Conservation (phyloP, 2,888 invertebrate species). For the Xanthostigma xanthostigma region DNA sequence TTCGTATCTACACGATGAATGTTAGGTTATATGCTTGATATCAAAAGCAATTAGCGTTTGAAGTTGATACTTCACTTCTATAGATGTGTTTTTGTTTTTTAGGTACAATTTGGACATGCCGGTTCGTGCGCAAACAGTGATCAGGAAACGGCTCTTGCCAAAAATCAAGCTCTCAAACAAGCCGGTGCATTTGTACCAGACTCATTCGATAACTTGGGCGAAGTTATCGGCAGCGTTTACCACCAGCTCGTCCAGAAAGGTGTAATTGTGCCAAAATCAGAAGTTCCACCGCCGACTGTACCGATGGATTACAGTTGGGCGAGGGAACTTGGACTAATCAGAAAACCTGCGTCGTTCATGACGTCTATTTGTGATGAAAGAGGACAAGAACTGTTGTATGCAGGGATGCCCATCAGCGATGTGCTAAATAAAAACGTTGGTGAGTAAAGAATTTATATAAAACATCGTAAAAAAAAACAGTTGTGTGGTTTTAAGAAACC, state of each 20-base stretch:
- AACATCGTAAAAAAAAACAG: too few relatives aligned
- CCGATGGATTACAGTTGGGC: conserved; percentile 99
- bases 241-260: conserved; percentile 63
- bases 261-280: conserved; percentile 71
- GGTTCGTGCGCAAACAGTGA: conserved; percentile 95
- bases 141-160: conserved; percentile 82
- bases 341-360: conserved; percentile 99
- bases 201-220: conserved; percentile 83
- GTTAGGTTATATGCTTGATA: too few relatives aligned
- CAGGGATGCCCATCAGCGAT: conserved; percentile 79
- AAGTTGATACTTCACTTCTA: too few relatives aligned
- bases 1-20: too few relatives aligned
- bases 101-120: conserved; percentile 97
- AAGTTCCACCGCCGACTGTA: conserved; percentile 96
- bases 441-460: not conserved
- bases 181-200: conserved; percentile 85
- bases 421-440: conserved; percentile 86
- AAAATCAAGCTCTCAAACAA: conserved; percentile 69
- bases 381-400: conserved; percentile 92
- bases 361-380: conserved; percentile 98
- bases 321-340: conserved; percentile 88
- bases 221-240: conserved; percentile 60
- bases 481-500: too few relatives aligned
- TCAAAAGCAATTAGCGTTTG: too few relatives aligned
- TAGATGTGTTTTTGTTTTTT: not conserved